Conservation (phyloP, 2,888 invertebrate species). For the Scaptomyza flava region DNA sequence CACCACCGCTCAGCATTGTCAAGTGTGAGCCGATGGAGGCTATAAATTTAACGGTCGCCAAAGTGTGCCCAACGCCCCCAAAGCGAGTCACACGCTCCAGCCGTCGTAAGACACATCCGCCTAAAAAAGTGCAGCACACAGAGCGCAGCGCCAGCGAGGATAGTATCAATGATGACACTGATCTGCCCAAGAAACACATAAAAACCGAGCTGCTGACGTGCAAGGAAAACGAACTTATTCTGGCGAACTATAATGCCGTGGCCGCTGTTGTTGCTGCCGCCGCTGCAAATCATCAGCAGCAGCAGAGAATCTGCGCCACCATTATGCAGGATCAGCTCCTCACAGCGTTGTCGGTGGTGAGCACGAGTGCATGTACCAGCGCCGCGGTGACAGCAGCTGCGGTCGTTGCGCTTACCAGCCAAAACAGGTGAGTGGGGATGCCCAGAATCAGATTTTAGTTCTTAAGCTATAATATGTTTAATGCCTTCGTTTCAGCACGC, state of each 20-base stretch:
- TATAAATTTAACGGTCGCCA: constrained; percentile 58
- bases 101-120: constrained; percentile 69
- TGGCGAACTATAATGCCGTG: constrained; percentile 71
- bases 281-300: constrained; percentile 50
- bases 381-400: constrained; percentile 23
- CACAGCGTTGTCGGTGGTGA: constrained; percentile 44
- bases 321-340: constrained; percentile 57
- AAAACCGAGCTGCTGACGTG: constrained; percentile 43
- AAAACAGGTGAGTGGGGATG: constrained; percentile 37
- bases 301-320: constrained; percentile 51
- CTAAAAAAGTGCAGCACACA: constrained; percentile 62
- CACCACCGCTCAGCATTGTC: constrained; percentile 2
- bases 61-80: constrained; percentile 29
- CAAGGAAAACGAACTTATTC: constrained; percentile 68
- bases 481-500: constrained; percentile 14
- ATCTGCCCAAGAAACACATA: constrained; percentile 41
- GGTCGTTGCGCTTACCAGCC: constrained; percentile 15
- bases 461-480: neutral
- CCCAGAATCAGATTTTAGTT: neutral
- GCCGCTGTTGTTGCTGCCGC: constrained; percentile 66
- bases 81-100: constrained; percentile 58
- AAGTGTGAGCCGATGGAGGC: constrained; percentile 56
- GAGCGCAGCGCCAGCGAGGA: constrained; percentile 44
- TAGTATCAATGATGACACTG: constrained; percentile 39
- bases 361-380: constrained; percentile 17